A percentile compares a stretch with the other conserved stretches of the same genome.
Conservation (phyloP, 2,113 vertebrate species). For the Climacteris rufus region DNA sequence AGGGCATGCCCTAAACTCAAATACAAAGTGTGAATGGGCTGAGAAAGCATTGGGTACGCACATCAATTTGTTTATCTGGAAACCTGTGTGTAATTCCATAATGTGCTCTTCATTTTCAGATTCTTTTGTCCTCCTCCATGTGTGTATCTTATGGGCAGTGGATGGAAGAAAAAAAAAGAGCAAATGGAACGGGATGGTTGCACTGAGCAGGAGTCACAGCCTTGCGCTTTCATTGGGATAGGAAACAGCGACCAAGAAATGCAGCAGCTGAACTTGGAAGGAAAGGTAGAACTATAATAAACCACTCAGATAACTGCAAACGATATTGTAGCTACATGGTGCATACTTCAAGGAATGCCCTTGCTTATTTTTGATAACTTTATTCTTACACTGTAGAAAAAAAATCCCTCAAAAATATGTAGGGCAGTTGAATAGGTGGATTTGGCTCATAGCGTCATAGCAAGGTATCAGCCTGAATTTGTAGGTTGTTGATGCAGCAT, state of each 20-base stretch:
- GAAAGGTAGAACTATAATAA: constrained; percentile 82
- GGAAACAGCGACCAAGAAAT: constrained; percentile 99
- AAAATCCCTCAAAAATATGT: not conserved
- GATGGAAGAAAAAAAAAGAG: constrained; percentile 99
- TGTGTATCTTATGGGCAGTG: constrained; percentile 98
- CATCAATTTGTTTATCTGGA: not conserved
- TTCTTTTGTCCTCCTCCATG: constrained; percentile 98
- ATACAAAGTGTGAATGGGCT: not conserved
- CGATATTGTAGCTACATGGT: not conserved
- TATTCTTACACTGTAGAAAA: not conserved
- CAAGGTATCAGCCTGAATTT: not conserved
- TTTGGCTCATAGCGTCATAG: not conserved
- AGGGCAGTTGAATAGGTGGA: not conserved
- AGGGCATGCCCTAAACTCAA: not conserved
- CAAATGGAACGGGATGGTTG: constrained; percentile 98
- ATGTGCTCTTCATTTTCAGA: constrained; percentile 64
- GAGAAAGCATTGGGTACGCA: not conserved
- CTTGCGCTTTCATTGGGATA: constrained; percentile 98
- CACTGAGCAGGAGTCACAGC: constrained; percentile 96
- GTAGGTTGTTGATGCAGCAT: not conserved
- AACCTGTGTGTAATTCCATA: not conserved
- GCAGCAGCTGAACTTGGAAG: constrained; percentile 98
- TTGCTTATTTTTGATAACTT: not conserved
- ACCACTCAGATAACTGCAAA: not conserved
- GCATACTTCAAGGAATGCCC: not conserved